Evolutionary conservation across 2,888 invertebrate species (phyloP).

Genomic region (Lochmaea crataegi): DNA sequence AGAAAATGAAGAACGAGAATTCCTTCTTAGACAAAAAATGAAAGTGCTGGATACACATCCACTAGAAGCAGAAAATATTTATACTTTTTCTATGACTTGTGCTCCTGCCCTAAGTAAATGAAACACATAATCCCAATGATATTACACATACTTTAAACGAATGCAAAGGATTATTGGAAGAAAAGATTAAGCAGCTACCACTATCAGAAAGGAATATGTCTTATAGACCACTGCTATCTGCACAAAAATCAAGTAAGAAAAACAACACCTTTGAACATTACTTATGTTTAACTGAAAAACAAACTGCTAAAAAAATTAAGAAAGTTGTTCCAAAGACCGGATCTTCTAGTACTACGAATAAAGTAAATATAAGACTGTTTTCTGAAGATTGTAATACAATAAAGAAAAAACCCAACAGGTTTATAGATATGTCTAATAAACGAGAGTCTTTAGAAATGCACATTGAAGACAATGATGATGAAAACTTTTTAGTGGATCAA

Average conservation of each 20-base stretch:
- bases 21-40: slow-evolving; percentile 45
- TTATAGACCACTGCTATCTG: slow-evolving; percentile 19
- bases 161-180: slow-evolving; percentile 47
- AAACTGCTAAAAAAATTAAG: slow-evolving; percentile 22
- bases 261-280: slow-evolving; percentile 41
- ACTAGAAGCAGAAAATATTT: slow-evolving; percentile 39
- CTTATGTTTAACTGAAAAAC: slow-evolving; percentile 40
- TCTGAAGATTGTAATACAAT: slow-evolving; percentile 1
- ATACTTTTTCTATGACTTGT: slow-evolving; percentile 11
- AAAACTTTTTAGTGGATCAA: slow-evolving; percentile 1
- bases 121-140: not conserved
- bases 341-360: slow-evolving; percentile 25
- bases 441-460: slow-evolving; percentile 25
- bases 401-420: slow-evolving; percentile 21
- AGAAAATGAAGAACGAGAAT: slow-evolving; percentile 47
- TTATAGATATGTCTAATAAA: slow-evolving; percentile 24
- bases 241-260: slow-evolving; percentile 27
- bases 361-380: slow-evolving; percentile 14
- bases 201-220: slow-evolving; percentile 21
- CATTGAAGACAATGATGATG: slow-evolving; percentile 10
- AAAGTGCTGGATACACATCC: slow-evolving; percentile 42
- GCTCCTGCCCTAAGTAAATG: not conserved
- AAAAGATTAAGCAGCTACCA: slow-evolving; percentile 38
- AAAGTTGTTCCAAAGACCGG: slow-evolving; percentile 13
- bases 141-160: slow-evolving; percentile 41